Base-by-base conservation (phyloP, 2,797 vertebrate species). In the Pygocentrus nattereri region DNA sequence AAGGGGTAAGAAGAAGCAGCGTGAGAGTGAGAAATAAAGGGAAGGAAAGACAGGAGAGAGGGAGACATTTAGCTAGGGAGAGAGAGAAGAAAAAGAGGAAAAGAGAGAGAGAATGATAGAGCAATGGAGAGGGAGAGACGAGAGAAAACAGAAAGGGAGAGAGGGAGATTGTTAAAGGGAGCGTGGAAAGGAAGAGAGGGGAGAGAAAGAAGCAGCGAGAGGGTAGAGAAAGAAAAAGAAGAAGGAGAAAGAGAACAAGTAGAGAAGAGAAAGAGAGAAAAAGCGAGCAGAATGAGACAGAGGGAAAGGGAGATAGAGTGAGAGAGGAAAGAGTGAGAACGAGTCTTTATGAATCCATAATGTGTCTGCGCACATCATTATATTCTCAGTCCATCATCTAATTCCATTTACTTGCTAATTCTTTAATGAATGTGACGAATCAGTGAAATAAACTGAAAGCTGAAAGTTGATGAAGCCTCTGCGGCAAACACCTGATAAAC, bases 331-430 rank as follows among this genome's bases (percentile, higher is more conserved):
- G 44, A 64, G 70, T 44, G 74, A 8, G 49, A 72, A 10, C 58
- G 25, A 41, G 47, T 10, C 18, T 50, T 16, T 72, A 69, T 44
- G 71, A 81, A 75, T 81, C 54, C 34, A 61, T 79, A 61, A 49
- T 21, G 16, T 50, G 21, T 68, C 65, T 81, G 65, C 19, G 52
- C 61, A 67, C 15, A 10, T 54, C 27, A 76, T 75, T 75, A 75
- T 49, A 68, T 69, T 76, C 73, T 70, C 64, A n/a, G 50, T 80
- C 58, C 74, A 74, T 80, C 62, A 80, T 76, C 73, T 72, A 70
- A 38, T 73, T 70, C 47, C 58, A 78, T 72, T 81, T 75, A 75
- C 72, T 76, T 56, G 44, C 78, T 73, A 54, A 79, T 64, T 41
- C 68, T 76, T 68, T 81, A 59, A 62, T 70, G 64, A 76, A 69